Percentiles rank a stretch among this genome's conserved stretches.
phyloP scores from a whole-genome alignment of 2,888 invertebrate species.

The Pandemis corylana region DNA sequence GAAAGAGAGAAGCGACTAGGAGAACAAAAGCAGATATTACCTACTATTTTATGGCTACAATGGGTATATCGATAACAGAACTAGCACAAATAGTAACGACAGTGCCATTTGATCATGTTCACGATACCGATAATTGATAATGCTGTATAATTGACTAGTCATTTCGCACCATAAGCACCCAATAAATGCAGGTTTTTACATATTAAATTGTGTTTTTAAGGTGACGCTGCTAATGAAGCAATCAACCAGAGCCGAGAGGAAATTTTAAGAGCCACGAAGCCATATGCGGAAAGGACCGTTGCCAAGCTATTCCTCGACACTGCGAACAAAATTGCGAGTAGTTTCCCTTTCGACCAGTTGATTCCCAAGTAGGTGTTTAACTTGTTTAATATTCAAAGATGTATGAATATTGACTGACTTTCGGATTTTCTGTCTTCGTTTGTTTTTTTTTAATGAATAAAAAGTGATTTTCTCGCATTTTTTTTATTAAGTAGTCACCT shows the following conservation, averaged over 20 bases:
- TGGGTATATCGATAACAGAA: too few species aligned
- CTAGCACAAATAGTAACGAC: too few species aligned
- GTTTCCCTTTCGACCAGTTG: slow-evolving; percentile 82
- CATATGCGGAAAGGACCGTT: slow-evolving; percentile 83
- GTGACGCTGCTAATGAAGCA: slow-evolving; percentile 83
- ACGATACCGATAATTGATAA: too few species aligned
- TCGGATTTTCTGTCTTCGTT: neutral
- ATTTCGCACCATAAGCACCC: too few species aligned
- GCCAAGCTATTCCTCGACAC: slow-evolving; percentile 78
- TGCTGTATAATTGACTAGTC: too few species aligned
- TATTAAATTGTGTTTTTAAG: slow-evolving; percentile 55
- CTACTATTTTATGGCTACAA: too few species aligned
- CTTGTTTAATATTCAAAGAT: neutral
- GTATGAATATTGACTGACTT: neutral
- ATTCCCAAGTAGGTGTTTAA: slow-evolving; percentile 67
- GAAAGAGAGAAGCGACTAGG: too few species aligned
- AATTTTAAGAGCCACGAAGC: slow-evolving; percentile 83
- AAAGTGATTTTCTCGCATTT: neutral
- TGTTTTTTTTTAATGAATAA: neutral
- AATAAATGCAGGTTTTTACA: neutral
- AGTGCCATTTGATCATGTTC: too few species aligned
- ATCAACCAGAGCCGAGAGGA: slow-evolving; percentile 86
- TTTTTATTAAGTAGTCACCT: neutral
- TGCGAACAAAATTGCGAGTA: slow-evolving; percentile 83
- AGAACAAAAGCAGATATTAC: too few species aligned